These are phyloP conservation scores for Hemistola chrysoprasaria DNA, from an alignment of 2,888 invertebrate genomes.

Conservation along the genomic window DNA sequence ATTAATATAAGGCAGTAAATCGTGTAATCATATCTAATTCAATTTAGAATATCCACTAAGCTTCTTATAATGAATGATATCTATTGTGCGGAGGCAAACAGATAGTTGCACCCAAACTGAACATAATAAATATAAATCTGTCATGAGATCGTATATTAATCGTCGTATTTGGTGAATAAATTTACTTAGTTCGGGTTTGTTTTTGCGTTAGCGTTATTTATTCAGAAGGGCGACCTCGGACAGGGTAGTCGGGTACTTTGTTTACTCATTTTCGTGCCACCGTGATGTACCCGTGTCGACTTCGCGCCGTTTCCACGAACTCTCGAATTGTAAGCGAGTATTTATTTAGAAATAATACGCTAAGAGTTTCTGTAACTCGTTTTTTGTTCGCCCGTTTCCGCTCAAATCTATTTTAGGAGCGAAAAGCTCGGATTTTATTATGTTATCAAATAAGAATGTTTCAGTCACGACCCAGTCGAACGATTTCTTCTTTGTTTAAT, in stretches of 20 bases:
- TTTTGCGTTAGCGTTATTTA: slow-evolving; percentile 72
- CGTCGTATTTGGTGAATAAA: slow-evolving; percentile 79
- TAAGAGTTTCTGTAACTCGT: slow-evolving; percentile 19
- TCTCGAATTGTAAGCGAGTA: slow-evolving; percentile 59
- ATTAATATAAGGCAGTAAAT: too few relatives aligned
- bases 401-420: slow-evolving; percentile 7
- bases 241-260: slow-evolving; percentile 31
- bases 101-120: slow-evolving; percentile 1
- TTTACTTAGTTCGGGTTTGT: slow-evolving; percentile 79
- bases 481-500: too few relatives aligned
- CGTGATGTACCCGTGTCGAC: slow-evolving; percentile 49
- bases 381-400: slow-evolving; percentile 20
- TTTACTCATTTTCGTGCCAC: slow-evolving; percentile 73
- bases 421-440: not conserved
- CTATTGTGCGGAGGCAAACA: not conserved
- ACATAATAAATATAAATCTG: slow-evolving; percentile 58
- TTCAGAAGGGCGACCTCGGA: slow-evolving; percentile 71
- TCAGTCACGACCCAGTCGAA: too few relatives aligned
- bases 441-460: not conserved
- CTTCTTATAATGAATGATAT: slow-evolving; percentile 2
- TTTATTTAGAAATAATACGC: slow-evolving; percentile 28
- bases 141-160: slow-evolving; percentile 76
- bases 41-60: not conserved
- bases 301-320: slow-evolving; percentile 58
- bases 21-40: not conserved